Evolutionary conservation across 1,140 invertebrate genomes (phyloP), one percentile per base, ranked within the genome.

Genomic region (Pemphigus obesinymphae): DNA sequence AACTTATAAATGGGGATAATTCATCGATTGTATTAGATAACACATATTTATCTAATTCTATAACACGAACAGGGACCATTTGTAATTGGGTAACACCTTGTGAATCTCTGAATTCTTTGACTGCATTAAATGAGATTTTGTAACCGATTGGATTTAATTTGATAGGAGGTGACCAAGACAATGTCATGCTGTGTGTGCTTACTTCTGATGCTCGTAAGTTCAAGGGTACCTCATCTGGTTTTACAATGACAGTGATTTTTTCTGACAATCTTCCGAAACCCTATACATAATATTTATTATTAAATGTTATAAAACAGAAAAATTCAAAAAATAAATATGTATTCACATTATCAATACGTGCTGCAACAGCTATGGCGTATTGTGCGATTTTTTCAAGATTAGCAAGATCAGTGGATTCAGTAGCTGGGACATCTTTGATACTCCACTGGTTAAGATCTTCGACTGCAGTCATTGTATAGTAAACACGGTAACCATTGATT

Each of bases 91-190:
- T 95, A 86, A 96, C 94, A 17, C 95, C 95, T 84, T 96, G 93
- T 7, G 95, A 96, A 86, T 98, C 96, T 13, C 97, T 93, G 86
- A 97, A 98, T 85, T 96, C 94, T 88, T 98, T 98, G 80, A 96
- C 90, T 7, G 97, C 96, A 86, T 96, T 94, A 86, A 95, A 98
- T 4, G 93, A 94, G 68, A 99, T 93, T 89, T 75, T 94, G 87
- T 97, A 98, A 85, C 92, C 94, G 66, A 93, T 90, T 0, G 96
- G 96, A 87, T 95, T 96, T 73, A 97, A 89, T 85, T 93, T 92
- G 86, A 95, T 94, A 1, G 97, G 96, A n/a, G 93, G 92, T 37
- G 94, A 92, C 97, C 97, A 99, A 23, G 93, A 93, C 8, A 99
- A 88, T 0, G 92, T 94, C 92, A 96, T 96, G 11, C 93, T 94